Evolutionary conservation across 2,797 vertebrate species (phyloP), one percentile per base, ranked within the genome.

Genomic region (Lacerta agilis): DNA sequence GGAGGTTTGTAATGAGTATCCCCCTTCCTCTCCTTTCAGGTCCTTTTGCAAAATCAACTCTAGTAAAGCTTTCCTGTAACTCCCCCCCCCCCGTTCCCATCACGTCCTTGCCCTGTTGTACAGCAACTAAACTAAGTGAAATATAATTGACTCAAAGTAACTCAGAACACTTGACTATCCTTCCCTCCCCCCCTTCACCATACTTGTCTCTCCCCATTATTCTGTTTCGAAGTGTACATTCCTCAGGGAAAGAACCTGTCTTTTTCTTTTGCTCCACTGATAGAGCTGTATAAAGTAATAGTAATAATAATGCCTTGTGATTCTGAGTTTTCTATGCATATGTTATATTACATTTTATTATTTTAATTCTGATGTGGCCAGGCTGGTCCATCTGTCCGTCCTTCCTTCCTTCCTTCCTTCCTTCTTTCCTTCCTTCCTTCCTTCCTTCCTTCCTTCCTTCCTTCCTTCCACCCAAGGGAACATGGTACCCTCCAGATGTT

Each of bases 81-180:
- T 71, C 43, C 49, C 49, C 7, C 41, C 69, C 41, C 3, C 27
- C 36, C 64, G 6, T 83, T 3, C 27, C 36, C 64, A 10, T 83
- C 86, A 55, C 15, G 41, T 29, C 43, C 75, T n/a, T 58, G 36
- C 36, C 73, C 17, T 23, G 58, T 82, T 83, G 77, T 67, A 66
- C n/a, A 49, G 15, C 80, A 83, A 41, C 73, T 58, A 80, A 86
- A 45, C 67, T 41, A 88, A 78, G 82, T 83, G 76, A 83, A 83
- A 79, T 33, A 78, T 83, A 88, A 88, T 79, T 88, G 81, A 88
- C 81, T 78, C 43, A 71, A 83, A 88, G 73, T 71, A 88, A 88
- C 81, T 81, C 36, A 23, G 66, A 88, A 83, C 75, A 88, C 36
- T 83, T 67, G 80, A 79, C 80, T 87, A n/a, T 83, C 79, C 36